phyloP scores from a whole-genome alignment of 2,888 invertebrate genomes.

The Agyllia agylla region DNA sequence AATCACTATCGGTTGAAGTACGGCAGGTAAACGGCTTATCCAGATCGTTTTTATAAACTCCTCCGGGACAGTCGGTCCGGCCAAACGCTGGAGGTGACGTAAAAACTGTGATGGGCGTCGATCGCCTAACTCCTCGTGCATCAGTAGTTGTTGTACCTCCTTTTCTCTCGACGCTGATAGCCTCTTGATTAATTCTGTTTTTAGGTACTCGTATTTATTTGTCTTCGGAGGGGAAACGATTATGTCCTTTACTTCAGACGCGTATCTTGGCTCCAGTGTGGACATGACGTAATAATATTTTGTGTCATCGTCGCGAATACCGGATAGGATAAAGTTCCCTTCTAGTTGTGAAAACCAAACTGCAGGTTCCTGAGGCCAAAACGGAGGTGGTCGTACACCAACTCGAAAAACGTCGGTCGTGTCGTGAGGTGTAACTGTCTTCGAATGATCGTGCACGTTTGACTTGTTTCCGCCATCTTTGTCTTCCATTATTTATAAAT shows the following conservation, averaged over 20 bases:
- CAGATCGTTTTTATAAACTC: not conserved
- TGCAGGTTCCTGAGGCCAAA: not conserved
- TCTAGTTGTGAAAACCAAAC: not conserved
- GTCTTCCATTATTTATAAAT: not conserved
- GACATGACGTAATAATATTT: not conserved
- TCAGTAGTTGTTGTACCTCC: not conserved
- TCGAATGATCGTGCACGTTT: not conserved
- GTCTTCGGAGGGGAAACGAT: not conserved
- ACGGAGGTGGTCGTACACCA: not conserved
- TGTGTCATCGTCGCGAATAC: not conserved
- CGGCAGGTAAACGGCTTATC: not conserved
- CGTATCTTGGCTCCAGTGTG: not conserved
- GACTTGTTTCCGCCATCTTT: not conserved
- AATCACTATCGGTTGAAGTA: no score
- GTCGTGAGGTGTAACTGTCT: not conserved
- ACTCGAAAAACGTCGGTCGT: not conserved
- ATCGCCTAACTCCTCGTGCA: not conserved
- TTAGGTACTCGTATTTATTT: not conserved
- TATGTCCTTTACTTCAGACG: not conserved
- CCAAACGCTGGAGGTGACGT: not conserved
- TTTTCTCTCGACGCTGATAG: not conserved
- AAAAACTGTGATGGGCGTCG: not conserved
- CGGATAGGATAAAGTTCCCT: not conserved
- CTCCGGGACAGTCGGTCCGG: not conserved
- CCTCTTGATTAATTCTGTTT: not conserved